A percentile compares a stretch with the other conserved stretches of the same genome.
Evolutionary conservation across 2,888 invertebrate genomes (phyloP).

Genomic region (Nasonia oneida): DNA sequence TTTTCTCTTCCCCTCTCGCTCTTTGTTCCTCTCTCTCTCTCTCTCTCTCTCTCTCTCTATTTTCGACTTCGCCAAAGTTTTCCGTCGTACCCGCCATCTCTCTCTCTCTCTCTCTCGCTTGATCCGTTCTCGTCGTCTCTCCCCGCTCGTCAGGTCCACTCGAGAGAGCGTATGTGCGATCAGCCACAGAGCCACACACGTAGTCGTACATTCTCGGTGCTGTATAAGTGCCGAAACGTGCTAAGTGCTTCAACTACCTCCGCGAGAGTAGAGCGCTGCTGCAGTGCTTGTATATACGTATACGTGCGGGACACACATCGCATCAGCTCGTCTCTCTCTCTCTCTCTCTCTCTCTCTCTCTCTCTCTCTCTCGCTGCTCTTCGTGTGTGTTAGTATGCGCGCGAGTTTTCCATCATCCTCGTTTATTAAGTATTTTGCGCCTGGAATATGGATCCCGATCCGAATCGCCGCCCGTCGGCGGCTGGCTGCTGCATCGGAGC

Average conservation of each 20-base stretch:
- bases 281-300: background rate
- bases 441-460: background rate
- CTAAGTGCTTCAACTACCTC: slow-evolving; percentile 50
- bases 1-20: background rate
- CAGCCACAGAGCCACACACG: background rate
- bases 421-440: background rate
- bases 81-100: slow-evolving; percentile 10
- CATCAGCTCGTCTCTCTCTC: too few species aligned
- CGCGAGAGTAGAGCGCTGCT: background rate
- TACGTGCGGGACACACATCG: background rate
- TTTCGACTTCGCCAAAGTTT: slow-evolving; percentile 42
- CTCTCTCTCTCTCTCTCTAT: slow-evolving; percentile 5
- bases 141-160: background rate
- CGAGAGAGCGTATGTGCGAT: background rate
- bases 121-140: slow-evolving; percentile 11
- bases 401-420: slow-evolving; percentile 32
- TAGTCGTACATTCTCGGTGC: slow-evolving; percentile 8
- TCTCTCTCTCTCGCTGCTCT: too few species aligned
- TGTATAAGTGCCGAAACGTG: slow-evolving; percentile 53
- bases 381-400: background rate
- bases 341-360: too few species aligned
- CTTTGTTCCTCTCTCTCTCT: background rate
- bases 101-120: background rate
- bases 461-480: background rate
- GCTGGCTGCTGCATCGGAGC: background rate